These are phyloP conservation scores for Hormaphis cornu DNA, from an alignment of 1,140 invertebrate species.

Conservation along the genomic window DNA sequence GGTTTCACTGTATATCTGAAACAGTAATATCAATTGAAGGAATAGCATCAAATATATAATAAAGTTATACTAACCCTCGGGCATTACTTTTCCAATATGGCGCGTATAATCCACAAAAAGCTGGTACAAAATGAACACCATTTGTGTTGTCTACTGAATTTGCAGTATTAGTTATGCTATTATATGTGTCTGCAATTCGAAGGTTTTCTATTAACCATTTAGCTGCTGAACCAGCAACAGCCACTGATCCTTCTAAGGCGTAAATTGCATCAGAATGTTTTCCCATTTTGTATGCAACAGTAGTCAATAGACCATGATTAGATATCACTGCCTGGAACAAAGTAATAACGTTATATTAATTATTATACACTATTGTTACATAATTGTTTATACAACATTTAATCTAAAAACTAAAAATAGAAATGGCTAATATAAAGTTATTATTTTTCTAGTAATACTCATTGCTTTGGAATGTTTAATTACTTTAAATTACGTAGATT, in stretches of 20 bases:
- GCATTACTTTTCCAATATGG: conserved; percentile 91
- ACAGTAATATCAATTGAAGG: too few species aligned
- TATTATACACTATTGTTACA: too few species aligned
- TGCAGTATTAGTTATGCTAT: conserved; percentile 55
- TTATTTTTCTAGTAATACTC: too few species aligned
- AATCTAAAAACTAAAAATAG: too few species aligned
- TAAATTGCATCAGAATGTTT: conserved; percentile 67
- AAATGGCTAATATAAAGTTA: too few species aligned
- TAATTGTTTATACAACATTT: too few species aligned
- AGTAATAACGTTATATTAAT: conserved; percentile 36
- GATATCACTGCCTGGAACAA: conserved; percentile 61
- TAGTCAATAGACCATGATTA: conserved; percentile 81
- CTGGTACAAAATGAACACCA: conserved; percentile 89
- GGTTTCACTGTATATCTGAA: too few species aligned
- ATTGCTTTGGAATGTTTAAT: too few species aligned
- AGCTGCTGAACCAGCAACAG: conserved; percentile 71
- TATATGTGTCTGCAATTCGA: conserved; percentile 47
- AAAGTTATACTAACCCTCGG: conserved; percentile 53
- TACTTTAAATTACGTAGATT: too few species aligned
- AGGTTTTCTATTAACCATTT: conserved; percentile 58
- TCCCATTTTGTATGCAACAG: conserved; percentile 86
- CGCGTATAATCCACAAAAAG: conserved; percentile 87
- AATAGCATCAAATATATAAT: neutral
- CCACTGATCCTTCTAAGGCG: conserved; percentile 87
- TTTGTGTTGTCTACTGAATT: conserved; percentile 52